A percentile compares a stretch with the other conserved stretches of the same genome.
These are phyloP conservation scores for Agelastica alni DNA, from an alignment of 2,888 invertebrate genomes.

Conservation along the genomic window DNA sequence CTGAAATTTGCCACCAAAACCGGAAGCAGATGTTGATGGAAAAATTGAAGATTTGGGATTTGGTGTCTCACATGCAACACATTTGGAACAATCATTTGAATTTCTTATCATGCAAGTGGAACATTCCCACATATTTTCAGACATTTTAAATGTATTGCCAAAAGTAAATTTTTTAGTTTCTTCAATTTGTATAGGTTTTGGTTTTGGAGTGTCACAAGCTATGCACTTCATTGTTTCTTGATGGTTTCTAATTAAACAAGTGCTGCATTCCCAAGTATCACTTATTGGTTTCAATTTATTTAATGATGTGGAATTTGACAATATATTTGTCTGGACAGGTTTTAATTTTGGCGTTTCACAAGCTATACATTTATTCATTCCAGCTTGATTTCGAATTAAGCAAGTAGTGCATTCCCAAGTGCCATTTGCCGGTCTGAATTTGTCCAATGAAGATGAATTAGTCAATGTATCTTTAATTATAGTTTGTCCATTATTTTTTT, in stretches of 20 bases:
- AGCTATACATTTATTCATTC: constrained; percentile 59
- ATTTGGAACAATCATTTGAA: constrained; percentile 55
- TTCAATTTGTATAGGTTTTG: constrained; percentile 15
- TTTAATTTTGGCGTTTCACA: constrained; percentile 56
- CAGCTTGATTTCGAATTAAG: constrained; percentile 61
- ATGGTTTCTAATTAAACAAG: constrained; percentile 64
- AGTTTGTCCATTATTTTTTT: constrained; percentile 11
- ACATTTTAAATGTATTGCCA: constrained; percentile 40
- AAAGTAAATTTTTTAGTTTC: constrained; percentile 55
- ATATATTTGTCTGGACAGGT: constrained; percentile 21
- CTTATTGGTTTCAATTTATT: constrained; percentile 40
- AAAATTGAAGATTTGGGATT: constrained; percentile 48
- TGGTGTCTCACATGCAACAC: constrained; percentile 61
- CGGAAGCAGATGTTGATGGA: background rate
- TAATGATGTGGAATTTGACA: constrained; percentile 3
- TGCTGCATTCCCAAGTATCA: constrained; percentile 63
- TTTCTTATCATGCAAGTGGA: constrained; percentile 64
- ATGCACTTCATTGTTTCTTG: constrained; percentile 57
- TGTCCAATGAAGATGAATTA: constrained; percentile 31
- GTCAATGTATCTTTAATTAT: background rate
- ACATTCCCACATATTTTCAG: constrained; percentile 61
- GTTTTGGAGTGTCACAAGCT: constrained; percentile 59
- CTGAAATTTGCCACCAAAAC: constrained; percentile 45
- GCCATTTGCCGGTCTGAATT: constrained; percentile 42
- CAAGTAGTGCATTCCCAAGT: constrained; percentile 66